Evolutionary conservation across 1,140 invertebrate genomes (phyloP).

Genomic region (Drosophila pseudoobscura): DNA sequence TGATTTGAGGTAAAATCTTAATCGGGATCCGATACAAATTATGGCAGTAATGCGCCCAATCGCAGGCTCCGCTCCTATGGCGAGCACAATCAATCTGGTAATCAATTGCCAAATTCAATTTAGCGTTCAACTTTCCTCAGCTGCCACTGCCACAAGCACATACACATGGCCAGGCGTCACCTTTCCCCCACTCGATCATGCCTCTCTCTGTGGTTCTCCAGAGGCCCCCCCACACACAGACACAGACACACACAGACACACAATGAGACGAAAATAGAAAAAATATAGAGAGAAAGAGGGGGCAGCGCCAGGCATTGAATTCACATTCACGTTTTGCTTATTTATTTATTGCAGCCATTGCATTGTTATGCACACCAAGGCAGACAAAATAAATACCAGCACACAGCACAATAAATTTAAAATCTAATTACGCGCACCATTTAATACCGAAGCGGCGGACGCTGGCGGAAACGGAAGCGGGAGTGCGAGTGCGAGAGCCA

Average conservation of each 20-base stretch:
- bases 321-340: conserved; percentile 73
- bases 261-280: not conserved
- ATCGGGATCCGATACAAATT: not conserved
- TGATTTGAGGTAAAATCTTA: conserved; percentile 23
- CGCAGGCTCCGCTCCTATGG: not conserved
- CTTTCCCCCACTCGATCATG: too few relatives aligned
- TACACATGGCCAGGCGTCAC: too few relatives aligned
- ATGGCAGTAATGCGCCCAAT: too few relatives aligned
- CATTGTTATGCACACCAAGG: conserved; percentile 74
- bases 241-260: not conserved
- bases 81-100: conserved; percentile 20
- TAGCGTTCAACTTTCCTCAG: not conserved
- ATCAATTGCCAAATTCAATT: conserved; percentile 49
- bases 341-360: conserved; percentile 77
- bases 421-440: conserved; percentile 82
- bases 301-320: conserved; percentile 49
- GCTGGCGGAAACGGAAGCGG: conserved; percentile 50
- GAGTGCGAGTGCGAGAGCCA: conserved; percentile 22
- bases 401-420: conserved; percentile 77
- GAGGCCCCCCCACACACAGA: not conserved
- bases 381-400: conserved; percentile 65
- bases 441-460: conserved; percentile 68
- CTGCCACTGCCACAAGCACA: too few relatives aligned
- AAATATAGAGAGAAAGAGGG: not conserved
- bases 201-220: not conserved